Conservation (phyloP, 2,797 vertebrate genomes). For the Cuniculus paca region DNA sequence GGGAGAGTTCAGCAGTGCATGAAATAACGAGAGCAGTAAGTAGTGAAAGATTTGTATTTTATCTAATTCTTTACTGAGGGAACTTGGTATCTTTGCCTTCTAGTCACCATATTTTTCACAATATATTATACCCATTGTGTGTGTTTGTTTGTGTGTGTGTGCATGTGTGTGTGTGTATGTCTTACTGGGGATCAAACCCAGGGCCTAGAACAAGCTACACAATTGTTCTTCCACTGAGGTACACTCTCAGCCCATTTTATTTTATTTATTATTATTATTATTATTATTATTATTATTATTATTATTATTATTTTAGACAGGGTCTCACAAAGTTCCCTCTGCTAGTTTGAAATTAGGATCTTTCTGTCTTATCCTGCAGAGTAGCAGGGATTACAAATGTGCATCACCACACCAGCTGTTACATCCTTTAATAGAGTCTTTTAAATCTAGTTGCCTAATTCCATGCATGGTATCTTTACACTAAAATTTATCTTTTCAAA, state of each 20-base stretch:
- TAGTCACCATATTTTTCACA: neutral
- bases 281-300: neutral
- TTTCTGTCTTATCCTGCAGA: neutral
- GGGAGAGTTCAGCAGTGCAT: neutral
- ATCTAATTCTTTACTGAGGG: neutral
- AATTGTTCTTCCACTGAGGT: neutral
- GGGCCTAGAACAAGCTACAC: neutral
- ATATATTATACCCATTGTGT: neutral
- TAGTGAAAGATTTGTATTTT: neutral
- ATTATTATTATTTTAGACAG: neutral
- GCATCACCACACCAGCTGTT: neutral
- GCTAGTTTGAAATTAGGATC: neutral
- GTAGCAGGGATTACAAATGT: neutral
- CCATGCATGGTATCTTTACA: neutral
- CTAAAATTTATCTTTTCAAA: slow-evolving; percentile 64
- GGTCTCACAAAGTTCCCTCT: neutral
- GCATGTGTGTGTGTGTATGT: neutral
- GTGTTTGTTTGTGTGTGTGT: too few relatives aligned
- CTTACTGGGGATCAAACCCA: neutral
- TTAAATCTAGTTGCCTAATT: neutral
- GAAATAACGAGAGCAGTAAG: neutral
- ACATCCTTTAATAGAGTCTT: neutral
- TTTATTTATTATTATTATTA: neutral
- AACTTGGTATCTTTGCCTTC: neutral
- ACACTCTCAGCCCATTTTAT: neutral